Conservation (phyloP, 2,113 vertebrate genomes). For the Pachypanchax playfairii region DNA sequence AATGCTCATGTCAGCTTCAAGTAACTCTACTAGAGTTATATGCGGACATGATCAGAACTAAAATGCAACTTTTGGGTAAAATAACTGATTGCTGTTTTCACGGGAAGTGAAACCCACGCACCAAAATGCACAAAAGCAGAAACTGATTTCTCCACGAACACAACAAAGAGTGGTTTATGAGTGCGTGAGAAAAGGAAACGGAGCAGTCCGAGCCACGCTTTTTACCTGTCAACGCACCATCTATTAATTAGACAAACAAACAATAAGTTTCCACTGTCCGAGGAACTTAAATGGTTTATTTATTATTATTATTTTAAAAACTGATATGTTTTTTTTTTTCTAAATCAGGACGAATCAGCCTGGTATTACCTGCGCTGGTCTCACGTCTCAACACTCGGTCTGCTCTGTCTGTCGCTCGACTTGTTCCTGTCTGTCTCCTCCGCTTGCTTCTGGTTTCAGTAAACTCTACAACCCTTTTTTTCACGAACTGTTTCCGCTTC, state of each 20-base stretch:
- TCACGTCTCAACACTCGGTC: not conserved
- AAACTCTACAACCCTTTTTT: not conserved
- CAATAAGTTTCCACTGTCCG: too few species aligned
- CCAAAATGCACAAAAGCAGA: not conserved
- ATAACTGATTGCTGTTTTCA: too few species aligned
- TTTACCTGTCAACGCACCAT: not conserved
- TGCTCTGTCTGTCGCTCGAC: not conserved
- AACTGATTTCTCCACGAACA: constrained; percentile 5
- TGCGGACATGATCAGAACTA: too few species aligned
- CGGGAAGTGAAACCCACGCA: constrained; percentile 26
- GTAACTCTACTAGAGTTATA: too few species aligned
- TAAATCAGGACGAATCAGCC: not conserved
- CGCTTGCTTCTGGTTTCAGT: not conserved
- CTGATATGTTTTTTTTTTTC: not conserved
- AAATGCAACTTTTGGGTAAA: too few species aligned
- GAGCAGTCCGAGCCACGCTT: not conserved
- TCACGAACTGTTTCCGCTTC: not conserved
- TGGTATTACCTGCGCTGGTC: constrained; percentile 58
- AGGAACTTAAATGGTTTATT: too few species aligned
- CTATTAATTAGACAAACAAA: not conserved
- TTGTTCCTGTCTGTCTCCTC: not conserved
- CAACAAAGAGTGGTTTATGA: not conserved
- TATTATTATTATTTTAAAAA: not conserved
- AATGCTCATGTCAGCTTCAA: too few species aligned
- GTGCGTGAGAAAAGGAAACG: not conserved